phyloP scores from a whole-genome alignment of 2,888 invertebrate genomes.

The Lasioglossum marginatum region DNA sequence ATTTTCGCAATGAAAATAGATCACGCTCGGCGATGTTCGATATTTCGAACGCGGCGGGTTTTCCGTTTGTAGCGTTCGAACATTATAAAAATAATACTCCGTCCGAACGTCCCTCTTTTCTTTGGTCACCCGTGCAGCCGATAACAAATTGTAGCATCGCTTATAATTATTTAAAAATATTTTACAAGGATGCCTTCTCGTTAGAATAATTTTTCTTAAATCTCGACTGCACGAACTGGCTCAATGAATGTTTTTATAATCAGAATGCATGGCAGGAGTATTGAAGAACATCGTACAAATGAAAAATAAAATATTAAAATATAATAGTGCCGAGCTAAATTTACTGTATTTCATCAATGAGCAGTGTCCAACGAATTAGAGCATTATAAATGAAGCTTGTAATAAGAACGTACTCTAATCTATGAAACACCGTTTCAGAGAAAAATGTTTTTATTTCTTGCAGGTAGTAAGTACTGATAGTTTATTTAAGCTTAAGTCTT shows the following conservation, averaged over 20 bases:
- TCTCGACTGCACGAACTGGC: neutral
- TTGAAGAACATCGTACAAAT: neutral
- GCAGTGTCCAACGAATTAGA: neutral
- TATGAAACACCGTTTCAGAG: neutral
- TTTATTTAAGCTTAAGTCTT: conserved; percentile 45
- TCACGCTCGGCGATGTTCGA: conserved; percentile 23
- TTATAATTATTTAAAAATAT: neutral
- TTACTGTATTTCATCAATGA: neutral
- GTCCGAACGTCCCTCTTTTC: neutral
- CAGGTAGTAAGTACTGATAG: conserved; percentile 21
- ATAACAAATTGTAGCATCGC: neutral
- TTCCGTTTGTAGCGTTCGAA: neutral
- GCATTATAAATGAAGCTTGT: neutral
- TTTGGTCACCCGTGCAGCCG: neutral
- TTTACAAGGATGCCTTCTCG: neutral
- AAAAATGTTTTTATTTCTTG: neutral
- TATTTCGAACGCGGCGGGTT: conserved; percentile 1
- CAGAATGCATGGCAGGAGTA: neutral
- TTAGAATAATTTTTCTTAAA: neutral
- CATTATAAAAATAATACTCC: neutral
- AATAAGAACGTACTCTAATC: neutral
- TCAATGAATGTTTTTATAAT: neutral
- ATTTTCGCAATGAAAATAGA: conserved; percentile 36
- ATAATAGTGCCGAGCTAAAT: neutral
- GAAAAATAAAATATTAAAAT: neutral